A percentile compares a stretch with the other conserved stretches of the same genome.
These are phyloP conservation scores for Cryptotermes secundus DNA, from an alignment of 1,140 invertebrate genomes.

Conservation along the genomic window DNA sequence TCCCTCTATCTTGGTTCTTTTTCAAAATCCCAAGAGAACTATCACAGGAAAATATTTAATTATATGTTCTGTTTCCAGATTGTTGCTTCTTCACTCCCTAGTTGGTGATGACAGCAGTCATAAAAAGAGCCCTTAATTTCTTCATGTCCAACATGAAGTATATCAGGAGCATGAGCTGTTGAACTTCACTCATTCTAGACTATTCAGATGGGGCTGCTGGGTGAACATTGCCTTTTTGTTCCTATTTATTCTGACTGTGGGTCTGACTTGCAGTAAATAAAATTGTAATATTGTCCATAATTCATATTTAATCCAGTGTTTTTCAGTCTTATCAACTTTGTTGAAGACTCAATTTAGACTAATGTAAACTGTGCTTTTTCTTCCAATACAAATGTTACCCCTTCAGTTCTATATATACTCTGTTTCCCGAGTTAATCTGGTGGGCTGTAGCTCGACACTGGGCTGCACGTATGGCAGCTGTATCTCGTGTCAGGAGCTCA, in stretches of 20 bases:
- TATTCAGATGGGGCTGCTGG: not conserved
- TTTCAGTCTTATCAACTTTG: too few species aligned
- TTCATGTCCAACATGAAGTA: not conserved
- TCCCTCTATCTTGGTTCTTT: too few species aligned
- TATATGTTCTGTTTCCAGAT: too few species aligned
- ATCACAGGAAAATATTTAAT: too few species aligned
- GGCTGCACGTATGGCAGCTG: not conserved
- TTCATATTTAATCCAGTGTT: too few species aligned
- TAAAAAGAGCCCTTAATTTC: not conserved
- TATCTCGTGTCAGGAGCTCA: not conserved
- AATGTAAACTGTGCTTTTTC: slow-evolving; percentile 36
- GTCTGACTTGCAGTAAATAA: not conserved
- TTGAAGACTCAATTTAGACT: too few species aligned
- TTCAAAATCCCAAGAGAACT: too few species aligned
- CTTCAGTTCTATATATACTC: slow-evolving; percentile 60
- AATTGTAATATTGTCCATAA: not conserved
- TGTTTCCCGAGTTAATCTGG: slow-evolving; percentile 62
- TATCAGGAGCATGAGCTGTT: not conserved
- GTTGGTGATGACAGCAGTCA: not conserved
- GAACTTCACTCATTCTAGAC: not conserved
- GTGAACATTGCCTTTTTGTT: not conserved
- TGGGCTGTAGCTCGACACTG: slow-evolving; percentile 46
- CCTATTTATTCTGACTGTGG: not conserved
- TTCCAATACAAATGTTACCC: slow-evolving; percentile 60
- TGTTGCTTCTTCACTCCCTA: slow-evolving; percentile 40